Evolutionary conservation across 2,113 vertebrate species (phyloP), one percentile per base, ranked within the genome.

Genomic region (Gambusia holbrooki): DNA sequence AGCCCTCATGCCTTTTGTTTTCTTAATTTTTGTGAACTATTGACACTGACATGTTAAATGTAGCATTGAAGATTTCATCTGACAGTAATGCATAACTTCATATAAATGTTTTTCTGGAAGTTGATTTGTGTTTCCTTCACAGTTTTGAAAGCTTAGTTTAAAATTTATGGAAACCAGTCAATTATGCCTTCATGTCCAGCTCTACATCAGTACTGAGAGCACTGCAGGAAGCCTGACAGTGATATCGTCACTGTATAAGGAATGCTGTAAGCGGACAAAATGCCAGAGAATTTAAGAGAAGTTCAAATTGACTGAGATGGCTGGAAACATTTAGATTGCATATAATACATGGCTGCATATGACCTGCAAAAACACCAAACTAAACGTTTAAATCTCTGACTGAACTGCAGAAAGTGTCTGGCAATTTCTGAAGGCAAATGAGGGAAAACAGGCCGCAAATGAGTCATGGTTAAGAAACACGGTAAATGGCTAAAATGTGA

Each of bases 401-500:
- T 71, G 30, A 72, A 58, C 75, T 75, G 30, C 45, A 35, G 75
- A 80, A 33, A n/a, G 9, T 22, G 9, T 35, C 25, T 61, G 71
- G 17, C n/a, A 63, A 15, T 58, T 60, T 7, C 22, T 75, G 22
- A 45, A 29, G 60, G 74, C 15, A 64, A 81, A 83, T 79, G 32
- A 69, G 2, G 66, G 28, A 61, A 65, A 42, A 63, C 58, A 69
- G 28, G 30, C 71, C 37, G 28, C n/a, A 64, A 66, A 54, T 19
- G 22, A 77, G 45, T 51, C 30, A 60, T 14, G 32, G 66, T 42
- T 45, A 51, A 66, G 29, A 72, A 66, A 73, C 37, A 69, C 28
- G 67, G 25, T 51, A 72, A 65, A 73, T 48, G 27, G 68, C 25
- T 76, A 45, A 62, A 71, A 82, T 79, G 69, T 85, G 58, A 83